Evolutionary conservation across 1,140 invertebrate species (phyloP), one percentile per base, ranked within the genome.

Genomic region (Drosophila kurseongensis): DNA sequence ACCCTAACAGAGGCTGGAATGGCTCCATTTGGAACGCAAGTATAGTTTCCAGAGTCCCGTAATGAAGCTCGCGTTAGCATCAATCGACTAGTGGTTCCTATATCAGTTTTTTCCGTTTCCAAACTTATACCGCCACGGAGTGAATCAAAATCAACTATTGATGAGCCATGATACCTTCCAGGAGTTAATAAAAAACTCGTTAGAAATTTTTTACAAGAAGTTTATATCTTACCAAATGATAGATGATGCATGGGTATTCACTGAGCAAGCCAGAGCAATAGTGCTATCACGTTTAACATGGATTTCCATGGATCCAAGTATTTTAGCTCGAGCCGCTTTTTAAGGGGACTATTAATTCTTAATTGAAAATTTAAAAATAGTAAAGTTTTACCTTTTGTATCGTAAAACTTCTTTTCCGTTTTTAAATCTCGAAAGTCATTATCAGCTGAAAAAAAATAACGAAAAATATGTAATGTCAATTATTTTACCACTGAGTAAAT

Each of bases 211-310:
- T 23, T n/a, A n/a, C n/a, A 48, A 59, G 4, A 40, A 14, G 0
- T 27, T 8, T 1, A 2, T 14, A 14, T 12, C 38, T 27, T 86
- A 92, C 91, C 91, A 92, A 23, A 78, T 40, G 4, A 92, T 86
- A n/a, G 90, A 89, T 61, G 96, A 96, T 45, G 96, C 97, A 92
- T 97, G 96, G 45, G 97, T 95, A 92, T 97, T 97, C 63, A 98
- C 96, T 38, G 96, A 96, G 92, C 97, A 98, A 40, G 96, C 97
- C 80, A 98, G 93, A 71, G 96, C 97, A 94, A 98, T 98, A 57
- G 97, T 97, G 92, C 96, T 97, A 75, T 97, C 97, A 88, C 96
- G 97, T 93, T 97, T 97, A 78, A 97, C 97, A 92, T 97, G 97
- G 45, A 97, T 96, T 78, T 97, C 97, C 75, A 96, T 95, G n/a